Evolutionary conservation across 2,888 invertebrate genomes (phyloP).

Genomic region (Adineta ricciae): DNA sequence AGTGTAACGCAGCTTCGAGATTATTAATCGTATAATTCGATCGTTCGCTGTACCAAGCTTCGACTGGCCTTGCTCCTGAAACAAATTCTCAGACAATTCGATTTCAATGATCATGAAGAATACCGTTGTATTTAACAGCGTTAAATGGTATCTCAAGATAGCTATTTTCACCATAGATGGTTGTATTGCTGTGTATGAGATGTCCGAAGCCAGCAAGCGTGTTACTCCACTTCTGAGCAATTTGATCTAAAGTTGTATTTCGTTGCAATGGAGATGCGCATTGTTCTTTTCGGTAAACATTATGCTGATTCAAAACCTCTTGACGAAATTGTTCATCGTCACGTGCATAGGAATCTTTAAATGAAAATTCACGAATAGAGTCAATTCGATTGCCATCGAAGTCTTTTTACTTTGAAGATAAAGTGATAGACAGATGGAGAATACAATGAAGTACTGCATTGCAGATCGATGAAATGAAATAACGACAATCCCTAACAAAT

Average conservation of each 20-base stretch:
- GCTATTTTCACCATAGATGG: neutral
- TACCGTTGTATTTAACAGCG: neutral
- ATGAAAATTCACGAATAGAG: no score
- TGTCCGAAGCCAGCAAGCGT: neutral
- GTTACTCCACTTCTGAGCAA: neutral
- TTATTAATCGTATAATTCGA: neutral
- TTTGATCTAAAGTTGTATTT: neutral
- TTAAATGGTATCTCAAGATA: neutral
- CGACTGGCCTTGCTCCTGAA: neutral
- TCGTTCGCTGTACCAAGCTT: neutral
- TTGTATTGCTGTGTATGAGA: neutral
- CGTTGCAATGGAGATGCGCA: neutral
- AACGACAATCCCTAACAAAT: no score
- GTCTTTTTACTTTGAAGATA: neutral
- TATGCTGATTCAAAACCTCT: neutral
- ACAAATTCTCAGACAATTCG: neutral
- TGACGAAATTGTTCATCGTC: neutral
- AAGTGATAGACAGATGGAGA: neutral
- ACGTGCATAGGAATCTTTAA: no score
- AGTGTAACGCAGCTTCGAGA: neutral
- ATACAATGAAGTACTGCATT: neutral
- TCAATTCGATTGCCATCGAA: no score
- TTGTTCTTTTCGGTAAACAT: neutral
- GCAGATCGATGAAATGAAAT: neutral
- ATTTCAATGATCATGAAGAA: neutral